These are phyloP conservation scores for Manis pentadactyla DNA, from an alignment of 2,797 vertebrate genomes.

Conservation along the genomic window DNA sequence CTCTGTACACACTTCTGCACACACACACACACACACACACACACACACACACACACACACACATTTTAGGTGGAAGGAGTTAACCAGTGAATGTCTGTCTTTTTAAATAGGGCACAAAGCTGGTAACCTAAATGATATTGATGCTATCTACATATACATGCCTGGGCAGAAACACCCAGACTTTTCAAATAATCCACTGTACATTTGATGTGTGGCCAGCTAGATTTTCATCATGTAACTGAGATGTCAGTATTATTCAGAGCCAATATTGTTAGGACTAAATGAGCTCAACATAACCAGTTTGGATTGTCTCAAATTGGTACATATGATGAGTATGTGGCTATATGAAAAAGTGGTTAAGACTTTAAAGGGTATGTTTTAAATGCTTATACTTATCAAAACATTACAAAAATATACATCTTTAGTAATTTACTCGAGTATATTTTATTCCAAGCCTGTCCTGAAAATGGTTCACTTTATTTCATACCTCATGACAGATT, in stretches of 20 bases:
- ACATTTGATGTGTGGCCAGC: neutral
- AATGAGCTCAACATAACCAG: neutral
- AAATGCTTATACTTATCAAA: constrained; percentile 41
- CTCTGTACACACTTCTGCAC: neutral
- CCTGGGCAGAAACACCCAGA: neutral
- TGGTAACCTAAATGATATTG: neutral
- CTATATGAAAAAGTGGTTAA: neutral
- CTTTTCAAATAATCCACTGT: constrained; percentile 23
- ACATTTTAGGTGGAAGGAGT: neutral
- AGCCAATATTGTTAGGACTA: neutral
- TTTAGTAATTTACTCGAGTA: neutral
- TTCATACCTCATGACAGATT: constrained; percentile 53
- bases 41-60: too few relatives aligned
- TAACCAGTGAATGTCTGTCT: neutral
- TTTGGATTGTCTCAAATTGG: neutral
- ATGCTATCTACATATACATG: neutral
- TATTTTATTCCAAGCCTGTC: neutral
- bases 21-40: neutral
- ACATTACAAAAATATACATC: neutral
- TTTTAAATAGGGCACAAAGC: neutral
- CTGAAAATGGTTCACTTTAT: constrained; percentile 33
- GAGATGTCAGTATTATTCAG: neutral
- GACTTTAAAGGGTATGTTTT: neutral
- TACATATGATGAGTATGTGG: neutral
- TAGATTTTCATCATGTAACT: neutral